Percentiles rank a stretch among this genome's conserved stretches.
phyloP scores from a whole-genome alignment of 2,888 invertebrate genomes.

The Oxycera nigricornis region DNA sequence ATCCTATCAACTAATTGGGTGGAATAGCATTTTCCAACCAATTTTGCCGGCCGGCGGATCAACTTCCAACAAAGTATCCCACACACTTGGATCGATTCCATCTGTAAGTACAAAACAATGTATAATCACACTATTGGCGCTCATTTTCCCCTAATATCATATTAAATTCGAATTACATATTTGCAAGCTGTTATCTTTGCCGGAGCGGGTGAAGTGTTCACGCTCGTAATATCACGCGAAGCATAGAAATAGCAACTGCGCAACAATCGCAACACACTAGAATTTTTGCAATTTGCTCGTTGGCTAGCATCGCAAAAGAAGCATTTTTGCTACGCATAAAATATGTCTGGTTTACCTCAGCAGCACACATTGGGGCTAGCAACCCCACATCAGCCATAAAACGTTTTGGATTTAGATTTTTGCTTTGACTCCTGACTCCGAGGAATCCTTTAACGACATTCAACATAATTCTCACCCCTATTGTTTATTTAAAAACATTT shows the following conservation, averaged over 20 bases:
- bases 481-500: too few relatives aligned
- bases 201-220: background rate
- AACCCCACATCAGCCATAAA: too few relatives aligned
- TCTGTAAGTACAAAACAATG: constrained; percentile 7
- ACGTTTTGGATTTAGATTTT: too few relatives aligned
- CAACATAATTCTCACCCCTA: too few relatives aligned
- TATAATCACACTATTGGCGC: background rate
- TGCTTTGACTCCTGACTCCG: too few relatives aligned
- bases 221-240: background rate
- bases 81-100: background rate
- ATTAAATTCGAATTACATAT: constrained; percentile 3
- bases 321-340: constrained; percentile 27
- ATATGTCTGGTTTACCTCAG: background rate
- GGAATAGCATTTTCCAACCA: background rate
- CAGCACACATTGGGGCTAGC: too few relatives aligned
- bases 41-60: constrained; percentile 21
- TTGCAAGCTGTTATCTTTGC: constrained; percentile 10
- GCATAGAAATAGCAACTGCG: constrained; percentile 21
- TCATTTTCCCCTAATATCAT: background rate
- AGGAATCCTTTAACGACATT: too few relatives aligned
- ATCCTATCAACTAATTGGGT: background rate
- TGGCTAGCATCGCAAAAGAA: background rate
- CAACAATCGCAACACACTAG: constrained; percentile 10
- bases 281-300: background rate
- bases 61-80: background rate